phyloP scores from a whole-genome alignment of 1,140 invertebrate species.

The Gonioctena quinquepunctata region DNA sequence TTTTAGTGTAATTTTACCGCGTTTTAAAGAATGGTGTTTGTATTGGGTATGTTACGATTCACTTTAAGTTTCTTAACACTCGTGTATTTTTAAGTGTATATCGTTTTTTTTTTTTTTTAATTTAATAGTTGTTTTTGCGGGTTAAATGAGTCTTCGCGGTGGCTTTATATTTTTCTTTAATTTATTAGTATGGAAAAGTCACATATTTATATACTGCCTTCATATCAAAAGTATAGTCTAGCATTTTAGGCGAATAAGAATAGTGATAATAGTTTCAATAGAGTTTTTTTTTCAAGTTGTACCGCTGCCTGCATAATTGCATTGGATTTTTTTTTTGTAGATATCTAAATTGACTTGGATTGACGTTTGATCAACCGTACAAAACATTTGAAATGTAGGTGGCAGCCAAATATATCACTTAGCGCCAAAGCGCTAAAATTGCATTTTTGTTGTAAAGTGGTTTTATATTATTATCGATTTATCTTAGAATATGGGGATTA shows the following conservation, averaged over 20 bases:
- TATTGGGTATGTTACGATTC: neutral
- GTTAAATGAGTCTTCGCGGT: neutral
- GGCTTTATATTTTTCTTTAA: neutral
- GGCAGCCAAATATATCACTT: too few relatives aligned
- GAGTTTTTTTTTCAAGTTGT: too few relatives aligned
- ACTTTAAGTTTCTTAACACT: neutral
- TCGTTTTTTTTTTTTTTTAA: neutral
- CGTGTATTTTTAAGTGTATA: constrained; percentile 3
- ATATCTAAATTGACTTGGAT: too few relatives aligned
- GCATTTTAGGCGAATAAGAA: constrained; percentile 3
- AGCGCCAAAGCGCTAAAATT: too few relatives aligned
- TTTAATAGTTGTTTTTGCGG: neutral
- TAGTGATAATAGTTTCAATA: constrained; percentile 17
- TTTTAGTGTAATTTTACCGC: neutral
- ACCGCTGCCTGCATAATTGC: too few relatives aligned
- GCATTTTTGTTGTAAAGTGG: constrained; percentile 10
- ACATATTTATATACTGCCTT: constrained; percentile 19
- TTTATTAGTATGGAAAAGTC: neutral
- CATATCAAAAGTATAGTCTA: constrained; percentile 15
- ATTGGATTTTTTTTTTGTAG: too few relatives aligned
- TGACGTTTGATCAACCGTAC: too few relatives aligned
- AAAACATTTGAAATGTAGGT: too few relatives aligned
- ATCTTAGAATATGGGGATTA: neutral
- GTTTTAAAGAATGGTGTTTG: neutral
- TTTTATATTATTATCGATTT: neutral